Evolutionary conservation across 92 coral and sea anemone species (phyloP).

Genomic region (Blastomussa wellsi): DNA sequence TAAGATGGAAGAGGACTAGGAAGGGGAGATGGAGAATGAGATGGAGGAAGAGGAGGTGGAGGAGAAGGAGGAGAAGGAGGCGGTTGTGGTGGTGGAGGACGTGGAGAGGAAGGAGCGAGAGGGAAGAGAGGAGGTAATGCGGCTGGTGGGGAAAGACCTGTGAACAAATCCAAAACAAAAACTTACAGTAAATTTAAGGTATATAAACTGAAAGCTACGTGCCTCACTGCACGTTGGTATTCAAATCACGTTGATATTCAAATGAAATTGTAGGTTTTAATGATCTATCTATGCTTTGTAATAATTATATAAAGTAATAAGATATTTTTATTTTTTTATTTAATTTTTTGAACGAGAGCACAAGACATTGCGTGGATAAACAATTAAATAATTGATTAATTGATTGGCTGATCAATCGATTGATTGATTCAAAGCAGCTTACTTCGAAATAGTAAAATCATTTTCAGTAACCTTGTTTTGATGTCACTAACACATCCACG

Average conservation of each 20-base stretch:
- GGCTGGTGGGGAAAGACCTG: neutral
- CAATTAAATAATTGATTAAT: too few species aligned
- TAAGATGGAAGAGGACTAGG: neutral
- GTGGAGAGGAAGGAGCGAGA: neutral
- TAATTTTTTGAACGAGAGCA: too few species aligned
- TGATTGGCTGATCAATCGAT: too few species aligned
- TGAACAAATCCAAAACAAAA: neutral
- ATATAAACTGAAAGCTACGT: neutral
- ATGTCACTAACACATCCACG: constrained; percentile 2
- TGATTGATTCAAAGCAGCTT: too few species aligned
- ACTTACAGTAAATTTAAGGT: neutral
- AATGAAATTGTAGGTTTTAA: too few species aligned
- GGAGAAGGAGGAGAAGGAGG: neutral
- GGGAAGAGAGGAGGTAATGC: neutral
- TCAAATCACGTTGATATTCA: too few species aligned
- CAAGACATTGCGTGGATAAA: too few species aligned
- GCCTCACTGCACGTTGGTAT: too few species aligned
- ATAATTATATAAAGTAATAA: too few species aligned
- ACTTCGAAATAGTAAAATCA: neutral
- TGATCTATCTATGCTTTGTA: too few species aligned
- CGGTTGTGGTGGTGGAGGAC: neutral
- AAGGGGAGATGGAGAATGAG: neutral
- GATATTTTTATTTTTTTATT: too few species aligned
- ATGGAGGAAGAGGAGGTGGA: neutral
- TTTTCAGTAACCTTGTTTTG: neutral